Evolutionary conservation across 2,113 vertebrate species (phyloP).

Genomic region (Pachycephala philippinensis): DNA sequence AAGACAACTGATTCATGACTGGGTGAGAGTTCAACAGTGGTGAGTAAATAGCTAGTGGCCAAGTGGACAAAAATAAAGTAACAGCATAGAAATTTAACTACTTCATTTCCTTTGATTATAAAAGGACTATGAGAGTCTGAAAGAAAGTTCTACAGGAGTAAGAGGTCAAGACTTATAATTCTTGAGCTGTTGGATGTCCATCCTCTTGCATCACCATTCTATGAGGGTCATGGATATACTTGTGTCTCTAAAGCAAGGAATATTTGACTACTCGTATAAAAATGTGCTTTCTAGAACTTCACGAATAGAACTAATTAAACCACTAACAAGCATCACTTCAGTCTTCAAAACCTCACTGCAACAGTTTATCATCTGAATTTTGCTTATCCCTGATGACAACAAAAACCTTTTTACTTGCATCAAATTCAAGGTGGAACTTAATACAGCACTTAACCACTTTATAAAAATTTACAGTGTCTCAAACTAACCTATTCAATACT

Average conservation of each 20-base stretch:
- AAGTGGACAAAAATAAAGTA: not conserved
- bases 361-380: not conserved
- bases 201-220: not conserved
- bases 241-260: not conserved
- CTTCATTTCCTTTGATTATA: not conserved
- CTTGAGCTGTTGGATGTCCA: not conserved
- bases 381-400: not conserved
- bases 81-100: not conserved
- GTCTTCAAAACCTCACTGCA: not conserved
- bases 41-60: not conserved
- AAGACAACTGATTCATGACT: not conserved
- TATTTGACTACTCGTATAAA: not conserved
- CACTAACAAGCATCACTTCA: not conserved
- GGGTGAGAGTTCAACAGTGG: not conserved
- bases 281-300: not conserved
- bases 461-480: not conserved
- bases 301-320: not conserved
- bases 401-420: not conserved
- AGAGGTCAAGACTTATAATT: not conserved
- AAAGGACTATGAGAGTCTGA: not conserved
- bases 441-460: not conserved
- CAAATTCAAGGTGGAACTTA: not conserved
- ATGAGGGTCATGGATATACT: fast-evolving
- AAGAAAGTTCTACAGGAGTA: not conserved
- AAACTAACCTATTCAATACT: not conserved